Percentiles rank a stretch among this genome's conserved stretches.
Evolutionary conservation across 2,888 invertebrate species (phyloP).

Genomic region (Palloptera scutellata): DNA sequence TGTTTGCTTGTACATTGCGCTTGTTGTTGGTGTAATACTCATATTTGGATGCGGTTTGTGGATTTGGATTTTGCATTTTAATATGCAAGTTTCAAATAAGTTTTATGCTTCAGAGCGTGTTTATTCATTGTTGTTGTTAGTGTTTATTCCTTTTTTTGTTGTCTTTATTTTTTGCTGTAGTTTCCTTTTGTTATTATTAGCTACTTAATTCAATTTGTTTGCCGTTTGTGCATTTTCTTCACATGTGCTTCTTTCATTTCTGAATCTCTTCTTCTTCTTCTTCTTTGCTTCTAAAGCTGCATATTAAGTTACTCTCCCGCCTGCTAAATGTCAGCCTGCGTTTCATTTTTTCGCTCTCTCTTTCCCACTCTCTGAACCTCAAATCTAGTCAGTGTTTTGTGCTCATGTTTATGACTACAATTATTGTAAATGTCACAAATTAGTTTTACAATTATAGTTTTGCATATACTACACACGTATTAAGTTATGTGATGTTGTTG

Average conservation of each 20-base stretch:
- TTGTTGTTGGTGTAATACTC: conserved; percentile 33
- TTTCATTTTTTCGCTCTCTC: neutral
- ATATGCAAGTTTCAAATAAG: conserved; percentile 34
- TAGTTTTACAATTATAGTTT: conserved; percentile 46
- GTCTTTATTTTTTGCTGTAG: conserved; percentile 18
- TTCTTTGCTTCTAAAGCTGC: conserved; percentile 26
- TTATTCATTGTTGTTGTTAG: conserved; percentile 44
- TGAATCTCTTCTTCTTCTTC: conserved; percentile 25
- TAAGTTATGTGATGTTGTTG: conserved; percentile 20
- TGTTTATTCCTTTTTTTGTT: conserved; percentile 37
- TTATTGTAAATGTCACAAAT: conserved; percentile 50
- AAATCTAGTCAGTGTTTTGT: conserved; percentile 29
- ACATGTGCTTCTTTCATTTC: conserved; percentile 18
- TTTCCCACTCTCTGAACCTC: neutral
- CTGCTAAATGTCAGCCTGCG: neutral
- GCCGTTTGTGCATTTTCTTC: conserved; percentile 16
- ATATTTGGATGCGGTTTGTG: conserved; percentile 44
- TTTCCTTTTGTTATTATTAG: conserved; percentile 31
- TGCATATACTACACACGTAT: conserved; percentile 19
- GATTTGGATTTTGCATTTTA: conserved; percentile 40
- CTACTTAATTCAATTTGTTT: conserved; percentile 43
- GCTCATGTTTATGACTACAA: conserved; percentile 49
- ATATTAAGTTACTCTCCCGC: neutral
- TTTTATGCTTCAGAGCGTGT: conserved; percentile 44
- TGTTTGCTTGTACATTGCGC: neutral